These are phyloP conservation scores for Meloidogyne chitwoodi DNA, from an alignment of 1,140 invertebrate genomes.

Conservation along the genomic window DNA sequence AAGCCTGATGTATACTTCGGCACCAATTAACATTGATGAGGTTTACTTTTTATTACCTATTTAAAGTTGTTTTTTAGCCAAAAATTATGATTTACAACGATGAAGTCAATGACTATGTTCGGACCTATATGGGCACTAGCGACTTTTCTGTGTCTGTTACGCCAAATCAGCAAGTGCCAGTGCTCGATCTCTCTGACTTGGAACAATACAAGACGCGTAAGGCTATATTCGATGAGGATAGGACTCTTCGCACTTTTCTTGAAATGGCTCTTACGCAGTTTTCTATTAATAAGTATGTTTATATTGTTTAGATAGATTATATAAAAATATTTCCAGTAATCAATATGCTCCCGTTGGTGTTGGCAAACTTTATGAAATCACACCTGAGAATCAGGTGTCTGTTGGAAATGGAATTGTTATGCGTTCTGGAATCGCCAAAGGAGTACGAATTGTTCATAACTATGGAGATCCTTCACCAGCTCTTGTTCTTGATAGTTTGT, in stretches of 20 bases:
- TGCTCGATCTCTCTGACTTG: conserved; percentile 21
- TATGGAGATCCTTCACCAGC: conserved; percentile 31
- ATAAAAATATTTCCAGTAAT: conserved; percentile 21
- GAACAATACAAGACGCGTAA: conserved; percentile 23
- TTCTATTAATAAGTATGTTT: conserved; percentile 26
- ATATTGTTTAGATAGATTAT: conserved; percentile 1
- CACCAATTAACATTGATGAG: conserved; percentile 8
- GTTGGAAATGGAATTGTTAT: conserved; percentile 32
- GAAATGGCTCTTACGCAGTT: conserved; percentile 32
- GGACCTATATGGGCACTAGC: neutral
- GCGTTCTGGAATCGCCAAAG: conserved; percentile 32
- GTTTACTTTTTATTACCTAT: neutral
- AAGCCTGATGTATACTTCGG: conserved; percentile 30
- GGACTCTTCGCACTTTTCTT: conserved; percentile 31
- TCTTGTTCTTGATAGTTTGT: conserved; percentile 28
- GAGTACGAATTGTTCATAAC: conserved; percentile 31
- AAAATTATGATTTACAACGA: conserved; percentile 21
- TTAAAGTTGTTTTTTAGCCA: conserved; percentile 13
- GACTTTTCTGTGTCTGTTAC: conserved; percentile 27
- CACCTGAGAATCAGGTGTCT: conserved; percentile 15
- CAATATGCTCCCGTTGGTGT: conserved; percentile 28
- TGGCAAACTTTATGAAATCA: conserved; percentile 33
- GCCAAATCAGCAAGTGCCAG: conserved; percentile 16
- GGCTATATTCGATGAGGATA: conserved; percentile 33
- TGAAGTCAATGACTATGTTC: conserved; percentile 32